Evolutionary conservation across 2,888 invertebrate genomes (phyloP).

Genomic region (Leptinotarsa rubiginosa): DNA sequence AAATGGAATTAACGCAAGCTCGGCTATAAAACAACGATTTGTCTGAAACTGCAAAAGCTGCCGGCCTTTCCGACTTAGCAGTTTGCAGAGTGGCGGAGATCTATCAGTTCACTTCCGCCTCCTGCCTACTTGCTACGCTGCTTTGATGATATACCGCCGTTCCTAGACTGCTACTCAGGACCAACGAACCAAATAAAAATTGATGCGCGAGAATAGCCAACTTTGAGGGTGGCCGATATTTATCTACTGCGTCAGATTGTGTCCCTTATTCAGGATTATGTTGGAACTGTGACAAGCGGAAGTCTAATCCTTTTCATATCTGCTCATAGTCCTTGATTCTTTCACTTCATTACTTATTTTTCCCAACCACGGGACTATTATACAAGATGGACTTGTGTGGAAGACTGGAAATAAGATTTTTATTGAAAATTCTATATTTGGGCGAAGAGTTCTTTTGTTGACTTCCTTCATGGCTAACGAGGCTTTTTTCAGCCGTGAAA

Average conservation of each 20-base stretch:
- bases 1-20: conserved; percentile 63
- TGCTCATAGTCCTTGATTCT: conserved; percentile 2
- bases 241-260: conserved; percentile 17
- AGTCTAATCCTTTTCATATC: conserved; percentile 9
- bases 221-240: conserved; percentile 28
- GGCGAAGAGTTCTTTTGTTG: too few relatives aligned
- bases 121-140: conserved; percentile 33
- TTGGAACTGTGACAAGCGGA: background rate
- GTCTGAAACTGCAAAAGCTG: conserved; percentile 59
- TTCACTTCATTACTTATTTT: background rate
- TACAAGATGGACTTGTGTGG: too few relatives aligned
- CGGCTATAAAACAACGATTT: conserved; percentile 63
- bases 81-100: conserved; percentile 53
- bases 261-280: conserved; percentile 14
- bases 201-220: conserved; percentile 31
- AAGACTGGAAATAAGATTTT: too few relatives aligned
- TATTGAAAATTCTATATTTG: too few relatives aligned
- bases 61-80: conserved; percentile 53
- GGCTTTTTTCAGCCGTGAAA: too few relatives aligned
- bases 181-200: conserved; percentile 41
- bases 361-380: too few relatives aligned
- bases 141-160: conserved; percentile 37
- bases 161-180: conserved; percentile 33
- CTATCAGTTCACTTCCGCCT: conserved; percentile 51
- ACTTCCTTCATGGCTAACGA: too few relatives aligned